Base-by-base conservation (phyloP, 2,113 vertebrate genomes). In the Pavo muticus region DNA sequence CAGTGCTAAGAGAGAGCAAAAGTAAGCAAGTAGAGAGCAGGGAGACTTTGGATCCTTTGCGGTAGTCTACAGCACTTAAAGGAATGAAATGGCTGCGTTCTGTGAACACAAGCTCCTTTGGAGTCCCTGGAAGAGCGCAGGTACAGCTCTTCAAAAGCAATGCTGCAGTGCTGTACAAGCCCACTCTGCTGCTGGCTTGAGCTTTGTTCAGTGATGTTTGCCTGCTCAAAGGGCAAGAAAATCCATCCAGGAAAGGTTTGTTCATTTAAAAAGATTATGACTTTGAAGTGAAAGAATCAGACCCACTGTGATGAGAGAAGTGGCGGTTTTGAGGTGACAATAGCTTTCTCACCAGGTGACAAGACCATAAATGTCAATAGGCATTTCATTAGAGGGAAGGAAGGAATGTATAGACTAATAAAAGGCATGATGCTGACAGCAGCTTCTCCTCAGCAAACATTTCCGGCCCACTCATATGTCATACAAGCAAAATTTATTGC, bases 381-480 rank as follows among this genome's bases (percentile, higher is more conserved):
- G 47, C 79, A 93, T 96, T 96, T 95, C 83, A 94, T 93, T 91
- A 91, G 61, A 83, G 72, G 52, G 69, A 86, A 88, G 61, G 82
- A 91, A 77, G 37, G 64, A 84, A 74, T 21, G 42, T 54, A 72
- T 61, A 81, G 85, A 61, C 65, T 84, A 88, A 87, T 91, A 88
- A 90, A 90, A 95, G 39, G 61, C 73, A 75, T 1, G 7, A 84
- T 65, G 85, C 91, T 93, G 79, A 95, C 76, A 81, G 82, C 90
- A 94, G 75, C 83, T 91, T 94, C 88, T 97, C 69, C 56, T 75
- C 48, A 87, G 76, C 60, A 90, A 60, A 90, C 16, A 61, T 86
- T 95, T 94, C 96, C 3, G 2, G 69, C 69, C 60, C 30, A 44
- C 57, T 95, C 37, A 37, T 90, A 68, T 94, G 82, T 81, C 82